Evolutionary conservation across 2,113 vertebrate genomes (phyloP), one percentile per base, ranked within the genome.

Genomic region (Synchiropus splendidus): DNA sequence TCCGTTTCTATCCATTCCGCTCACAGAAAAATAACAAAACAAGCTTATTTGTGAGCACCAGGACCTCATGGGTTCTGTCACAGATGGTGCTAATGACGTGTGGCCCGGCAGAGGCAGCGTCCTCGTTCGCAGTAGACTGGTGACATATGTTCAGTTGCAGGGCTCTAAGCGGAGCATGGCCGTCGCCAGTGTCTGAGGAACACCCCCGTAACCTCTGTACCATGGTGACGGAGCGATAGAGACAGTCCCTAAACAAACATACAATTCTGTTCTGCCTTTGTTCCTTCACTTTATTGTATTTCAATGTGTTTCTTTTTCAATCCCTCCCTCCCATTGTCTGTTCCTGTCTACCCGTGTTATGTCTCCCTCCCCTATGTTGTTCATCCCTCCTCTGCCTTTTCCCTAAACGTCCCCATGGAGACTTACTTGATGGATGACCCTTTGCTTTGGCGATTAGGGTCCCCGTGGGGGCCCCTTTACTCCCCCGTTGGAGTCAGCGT

Each of bases 11-110:
- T 63, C 54, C 53, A 31, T 31, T 31, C 39, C 33, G 14, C 30
- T 35, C 44, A 36, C 35, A 10, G 32, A 54, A 61, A 55, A 27
- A 27, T 27, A 54, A 36, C 18, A 50, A 61, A 77, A 69, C 12
- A 39, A 41, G 51, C 10, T 42, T 69, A 52, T 59, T 58, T 74
- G 67, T 17, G 48, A 14, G 36, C 54, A 68, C 55, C 51, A 51
- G 46, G 62, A 64, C 64, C 79, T 79, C 70, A 73, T 78, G 74
- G 78, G 77, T 74, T 79, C 50, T 71, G 71, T 78, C 77, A 81
- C 79, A 85, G 79, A 84, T 81, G 80, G 78, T 74, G 74, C 69
- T 80, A 83, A 83, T 81, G 79, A 72, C 60, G 55, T 82, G 66
- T 62, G 67, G 66, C 67, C 55, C 52, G 31, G 60, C 62, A 63